Evolutionary conservation across 2,797 vertebrate species (phyloP).

Genomic region (Eulemur coronatus): DNA sequence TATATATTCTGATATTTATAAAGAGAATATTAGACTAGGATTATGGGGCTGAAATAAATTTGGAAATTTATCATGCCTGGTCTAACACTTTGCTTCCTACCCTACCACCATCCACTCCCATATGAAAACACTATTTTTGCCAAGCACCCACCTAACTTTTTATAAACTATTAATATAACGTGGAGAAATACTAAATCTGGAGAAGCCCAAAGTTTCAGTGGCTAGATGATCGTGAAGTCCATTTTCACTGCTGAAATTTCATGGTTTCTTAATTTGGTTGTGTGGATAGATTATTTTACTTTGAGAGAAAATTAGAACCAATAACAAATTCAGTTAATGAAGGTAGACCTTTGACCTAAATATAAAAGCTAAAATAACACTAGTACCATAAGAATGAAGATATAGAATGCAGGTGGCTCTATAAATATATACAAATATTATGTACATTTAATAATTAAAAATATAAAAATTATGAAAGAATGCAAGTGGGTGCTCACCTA

Average conservation of each 20-base stretch:
- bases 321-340: neutral
- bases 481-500: neutral
- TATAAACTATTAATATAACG: neutral
- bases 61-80: neutral
- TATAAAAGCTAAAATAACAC: neutral
- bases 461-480: no score
- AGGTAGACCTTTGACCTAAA: neutral
- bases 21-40: neutral
- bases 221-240: neutral
- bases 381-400: neutral
- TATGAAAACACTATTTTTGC: neutral
- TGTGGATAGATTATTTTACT: neutral
- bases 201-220: neutral
- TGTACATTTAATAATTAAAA: no score
- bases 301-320: neutral
- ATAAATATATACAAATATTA: no score
- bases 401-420: no score
- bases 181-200: neutral
- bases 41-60: neutral
- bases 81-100: neutral
- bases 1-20: neutral
- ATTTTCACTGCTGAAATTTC: neutral
- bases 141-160: neutral
- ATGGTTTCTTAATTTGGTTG: neutral
- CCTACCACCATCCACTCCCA: fast-evolving